Percentiles rank a stretch among this genome's conserved stretches.
phyloP scores from a whole-genome alignment of 2,888 invertebrate genomes.

The Luperina nickerlii region DNA sequence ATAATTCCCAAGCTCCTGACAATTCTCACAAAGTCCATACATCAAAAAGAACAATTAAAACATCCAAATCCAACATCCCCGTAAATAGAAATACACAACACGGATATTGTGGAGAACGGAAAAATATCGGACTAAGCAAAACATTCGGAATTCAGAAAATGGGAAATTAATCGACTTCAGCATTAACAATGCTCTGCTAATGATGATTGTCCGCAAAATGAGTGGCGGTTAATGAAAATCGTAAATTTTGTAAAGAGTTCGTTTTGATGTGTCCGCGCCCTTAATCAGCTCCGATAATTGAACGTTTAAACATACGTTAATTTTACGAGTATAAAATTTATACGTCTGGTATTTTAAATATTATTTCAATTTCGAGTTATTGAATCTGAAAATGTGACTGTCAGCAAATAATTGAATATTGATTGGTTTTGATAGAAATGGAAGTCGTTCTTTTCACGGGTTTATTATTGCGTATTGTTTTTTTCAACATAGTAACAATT shows the following conservation, averaged over 20 bases:
- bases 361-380: constrained; percentile 48
- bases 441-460: constrained; percentile 4
- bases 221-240: constrained; percentile 80
- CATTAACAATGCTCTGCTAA: constrained; percentile 85
- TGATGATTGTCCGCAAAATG: constrained; percentile 81
- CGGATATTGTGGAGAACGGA: constrained; percentile 42
- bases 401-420: constrained; percentile 32
- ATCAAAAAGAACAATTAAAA: constrained; percentile 17
- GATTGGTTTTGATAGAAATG: constrained; percentile 29
- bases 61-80: constrained; percentile 20
- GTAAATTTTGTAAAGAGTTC: constrained; percentile 81
- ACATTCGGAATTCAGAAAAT: constrained; percentile 77
- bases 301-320: constrained; percentile 62
- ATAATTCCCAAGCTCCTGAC: not conserved
- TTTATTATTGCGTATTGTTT: constrained; percentile 11
- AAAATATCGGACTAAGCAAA: constrained; percentile 71
- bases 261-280: constrained; percentile 69
- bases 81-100: constrained; percentile 36
- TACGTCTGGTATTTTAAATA: constrained; percentile 51
- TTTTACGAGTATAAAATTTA: constrained; percentile 45
- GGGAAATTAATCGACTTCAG: constrained; percentile 83
- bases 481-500: not conserved
- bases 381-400: constrained; percentile 38
- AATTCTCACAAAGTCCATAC: not conserved
- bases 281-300: constrained; percentile 65